Base-by-base conservation (phyloP, 2,797 vertebrate species). In the Hemibagrus guttatus region DNA sequence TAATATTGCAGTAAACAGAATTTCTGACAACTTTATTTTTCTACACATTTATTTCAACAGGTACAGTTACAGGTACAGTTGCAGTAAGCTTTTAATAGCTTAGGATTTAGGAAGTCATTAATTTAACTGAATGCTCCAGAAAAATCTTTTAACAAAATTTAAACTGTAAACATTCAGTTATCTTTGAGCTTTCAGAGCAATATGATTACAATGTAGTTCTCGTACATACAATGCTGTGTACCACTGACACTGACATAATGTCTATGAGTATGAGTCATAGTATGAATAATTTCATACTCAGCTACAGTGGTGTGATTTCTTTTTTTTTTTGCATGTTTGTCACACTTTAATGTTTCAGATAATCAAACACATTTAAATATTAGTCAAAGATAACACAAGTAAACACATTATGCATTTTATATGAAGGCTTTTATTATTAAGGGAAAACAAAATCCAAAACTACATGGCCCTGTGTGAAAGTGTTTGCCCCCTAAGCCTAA, bases 41-140 rank as follows among this genome's bases (percentile, higher is more conserved):
- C 17, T 35, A 23, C 63, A 1, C 6, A 23, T 54, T 83, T 74
- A 61, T 81, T 54, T 31, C 52, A 79, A 74, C 31, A 59, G 64
- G 54, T n/a, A n/a, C n/a, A 28, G 28, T 63, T 74, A 16, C 13
- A 86, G 39, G n/a, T 86, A 28, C 31, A 72, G 54, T 81, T 81
- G 49, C 54, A 81, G 42, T 8, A 71, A 12, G 66, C 16, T 69
- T 69, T 69, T 31, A 39, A 16, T 69, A 69, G 31, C 66, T 21
- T 31, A 39, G 31, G 21, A 69, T 69, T 31, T 64, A 64, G 63
- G 17, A 69, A 39, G 19, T 23, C 68, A 71, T 42, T 69, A 12
- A 42, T 75, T 52, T 49, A n/a, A 75, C 26, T 8, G 46, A 75
- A 75, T n/a, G 19, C 4, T 21, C 68, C 42, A 71, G 35, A 42